Base-by-base conservation (phyloP, 2,113 vertebrate species). In the Nycticebus coucang region DNA sequence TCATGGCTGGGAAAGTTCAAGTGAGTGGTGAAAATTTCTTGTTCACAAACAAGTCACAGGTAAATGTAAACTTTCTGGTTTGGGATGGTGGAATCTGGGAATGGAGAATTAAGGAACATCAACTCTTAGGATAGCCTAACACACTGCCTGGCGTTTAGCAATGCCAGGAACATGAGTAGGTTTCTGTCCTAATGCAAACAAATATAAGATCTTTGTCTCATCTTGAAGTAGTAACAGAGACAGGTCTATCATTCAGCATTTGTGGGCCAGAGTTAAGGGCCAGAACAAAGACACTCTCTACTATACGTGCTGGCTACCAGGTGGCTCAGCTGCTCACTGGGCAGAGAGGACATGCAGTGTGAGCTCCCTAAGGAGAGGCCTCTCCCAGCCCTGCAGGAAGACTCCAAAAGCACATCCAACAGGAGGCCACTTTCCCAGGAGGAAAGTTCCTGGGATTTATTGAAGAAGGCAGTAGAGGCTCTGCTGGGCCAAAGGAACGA, bases 1-100 rank as follows among this genome's bases (percentile, higher is more conserved):
- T 99, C 99, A 4, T 99, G 99, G 99, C 98, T 99, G 89, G 99
- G 99, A 88, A 99, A 99, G 97, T 99, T 99, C 94, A 99, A 98
- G 99, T 99, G 97, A 99, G 99, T 99, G 17, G 0, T 88, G 37
- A 50, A 60, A 41, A 15, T 28, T 45, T 50, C 22, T 95, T 41
- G 35, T 79, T 81, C 68, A 12, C 5, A 33, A 59, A 28, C 14
- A 55, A 55, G 77, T 26, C 22, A 28, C 60, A 26, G 9, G 6
- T 30, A 45, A 68, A 53, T 30, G 30, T 17, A 33, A 50, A 24
- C 26, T 18, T 45, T 45, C 60, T 28, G 55, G 7, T 35, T 53
- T 35, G 50, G 50, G 7, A 30, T 64, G 64, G 30, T 15, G 19
- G 55, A 10, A 2, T 41, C 0, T 1, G 53, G 28, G 74, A 33